Evolutionary conservation across 2,797 vertebrate genomes (phyloP).

Genomic region (Danio kyathit): DNA sequence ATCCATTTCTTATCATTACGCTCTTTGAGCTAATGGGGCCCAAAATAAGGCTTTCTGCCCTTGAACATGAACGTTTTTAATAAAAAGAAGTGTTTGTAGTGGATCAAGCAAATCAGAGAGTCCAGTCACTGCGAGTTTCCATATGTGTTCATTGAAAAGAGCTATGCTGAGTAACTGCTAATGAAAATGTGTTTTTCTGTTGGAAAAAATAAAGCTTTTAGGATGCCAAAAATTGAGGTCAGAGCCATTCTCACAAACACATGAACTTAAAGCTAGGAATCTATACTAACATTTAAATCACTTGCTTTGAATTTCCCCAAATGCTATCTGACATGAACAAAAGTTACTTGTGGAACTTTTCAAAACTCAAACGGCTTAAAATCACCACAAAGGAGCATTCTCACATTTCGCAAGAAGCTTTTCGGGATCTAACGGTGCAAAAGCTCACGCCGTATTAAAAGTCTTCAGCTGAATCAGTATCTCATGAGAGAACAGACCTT

Average conservation of each 20-base stretch:
- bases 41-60: constrained; percentile 1
- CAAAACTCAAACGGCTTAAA: neutral
- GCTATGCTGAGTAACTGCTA: neutral
- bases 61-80: neutral
- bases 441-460: neutral
- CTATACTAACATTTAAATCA: neutral
- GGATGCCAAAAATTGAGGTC: neutral
- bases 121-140: neutral
- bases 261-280: neutral
- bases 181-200: constrained; percentile 6
- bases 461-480: neutral
- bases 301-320: neutral
- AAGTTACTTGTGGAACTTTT: neutral
- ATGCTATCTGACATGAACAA: neutral
- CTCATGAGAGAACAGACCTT: neutral
- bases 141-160: neutral
- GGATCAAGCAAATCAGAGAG: neutral
- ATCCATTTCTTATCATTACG: neutral
- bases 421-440: neutral
- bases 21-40: neutral
- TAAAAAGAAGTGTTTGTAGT: neutral
- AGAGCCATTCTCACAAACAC: neutral
- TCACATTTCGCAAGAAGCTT: neutral
- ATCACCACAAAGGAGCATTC: neutral
- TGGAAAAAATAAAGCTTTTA: neutral